Conservation (phyloP, 2,888 invertebrate genomes). For the Anoplius nigerrimus region DNA sequence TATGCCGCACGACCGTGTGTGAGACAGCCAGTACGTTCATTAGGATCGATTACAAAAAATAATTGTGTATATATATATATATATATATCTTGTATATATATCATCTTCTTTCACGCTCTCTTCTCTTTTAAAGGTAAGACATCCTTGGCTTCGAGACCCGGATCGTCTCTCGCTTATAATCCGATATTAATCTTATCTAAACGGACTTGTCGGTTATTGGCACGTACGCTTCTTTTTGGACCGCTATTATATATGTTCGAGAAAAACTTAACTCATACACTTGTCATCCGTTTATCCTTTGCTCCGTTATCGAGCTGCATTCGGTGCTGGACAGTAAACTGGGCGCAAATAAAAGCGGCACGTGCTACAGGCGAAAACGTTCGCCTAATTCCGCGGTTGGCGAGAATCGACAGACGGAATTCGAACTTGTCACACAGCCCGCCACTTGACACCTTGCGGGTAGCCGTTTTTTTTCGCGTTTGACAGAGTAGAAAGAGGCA, state of each 20-base stretch:
- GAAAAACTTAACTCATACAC: slow-evolving; percentile 3
- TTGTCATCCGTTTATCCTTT: neutral
- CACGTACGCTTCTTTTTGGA: slow-evolving; percentile 70
- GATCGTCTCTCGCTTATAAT: slow-evolving; percentile 28
- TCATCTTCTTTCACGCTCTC: slow-evolving; percentile 24
- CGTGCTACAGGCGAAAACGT: too few species aligned
- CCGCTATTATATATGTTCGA: slow-evolving; percentile 58
- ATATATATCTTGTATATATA: slow-evolving; percentile 17
- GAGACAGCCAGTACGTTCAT: slow-evolving; percentile 8
- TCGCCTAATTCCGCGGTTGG: too few species aligned
- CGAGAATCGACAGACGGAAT: too few species aligned
- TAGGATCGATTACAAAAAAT: slow-evolving; percentile 55
- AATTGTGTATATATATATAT: slow-evolving; percentile 41
- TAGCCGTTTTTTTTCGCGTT: neutral
- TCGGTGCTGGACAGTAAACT: neutral
- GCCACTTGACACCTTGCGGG: neutral
- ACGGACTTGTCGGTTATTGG: slow-evolving; percentile 65
- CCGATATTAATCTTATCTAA: slow-evolving; percentile 36
- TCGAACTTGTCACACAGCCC: too few species aligned
- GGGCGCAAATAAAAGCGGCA: neutral
- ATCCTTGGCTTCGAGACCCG: slow-evolving; percentile 37
- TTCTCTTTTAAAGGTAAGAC: slow-evolving; percentile 29
- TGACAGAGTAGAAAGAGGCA: too few species aligned
- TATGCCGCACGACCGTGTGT: neutral
- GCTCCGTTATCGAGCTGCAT: neutral